Evolutionary conservation across 2,888 invertebrate genomes (phyloP), one percentile per base, ranked within the genome.

Genomic region (Dynastes grantii): DNA sequence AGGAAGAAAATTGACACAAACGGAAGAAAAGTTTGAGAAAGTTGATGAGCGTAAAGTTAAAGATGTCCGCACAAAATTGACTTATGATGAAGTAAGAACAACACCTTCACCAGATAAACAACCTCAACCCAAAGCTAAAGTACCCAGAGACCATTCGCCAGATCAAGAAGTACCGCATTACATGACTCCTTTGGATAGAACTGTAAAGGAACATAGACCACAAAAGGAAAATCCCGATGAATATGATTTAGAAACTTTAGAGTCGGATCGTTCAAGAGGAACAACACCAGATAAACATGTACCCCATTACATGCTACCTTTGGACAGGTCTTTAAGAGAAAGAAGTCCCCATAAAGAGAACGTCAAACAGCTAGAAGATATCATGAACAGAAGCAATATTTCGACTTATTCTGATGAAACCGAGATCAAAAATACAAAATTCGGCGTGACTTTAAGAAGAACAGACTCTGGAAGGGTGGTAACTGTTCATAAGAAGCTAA

Each of bases 391-490:
- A 32, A 79, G 73, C 32, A 61, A 58, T 11, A 61, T 49, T 71
- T 32, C 78, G 45, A 63, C 77, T 11, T 79, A 80, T 67, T 76
- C 79, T 11, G 83, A 85, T 78, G 85, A 87, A 86, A 81, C 86
- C 85, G 80, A 84, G 67, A 79, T 85, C 78, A 82, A 86, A 85
- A 83, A 86, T 84, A 82, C 92, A 1, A 94, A 94, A 85, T 95
- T 94, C 85, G 94, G 94, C 49, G 92, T 94, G 6, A 93, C 93
- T 71, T 88, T 93, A 40, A 91, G 91, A 37, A 90, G 91, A 79
- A 92, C 92, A 1, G 91, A 92, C 83, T 89, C 90, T 8, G 91
- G 91, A 81, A 89, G 90, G 81, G 88, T 90, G 5, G 86, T 86
- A n/a, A 90, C 89, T 81, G 89, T 89, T 77, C 83, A 81, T 53